A percentile compares a stretch with the other conserved stretches of the same genome.
Conservation (phyloP, 2,797 vertebrate genomes). For the Micrastur ruficollis region DNA sequence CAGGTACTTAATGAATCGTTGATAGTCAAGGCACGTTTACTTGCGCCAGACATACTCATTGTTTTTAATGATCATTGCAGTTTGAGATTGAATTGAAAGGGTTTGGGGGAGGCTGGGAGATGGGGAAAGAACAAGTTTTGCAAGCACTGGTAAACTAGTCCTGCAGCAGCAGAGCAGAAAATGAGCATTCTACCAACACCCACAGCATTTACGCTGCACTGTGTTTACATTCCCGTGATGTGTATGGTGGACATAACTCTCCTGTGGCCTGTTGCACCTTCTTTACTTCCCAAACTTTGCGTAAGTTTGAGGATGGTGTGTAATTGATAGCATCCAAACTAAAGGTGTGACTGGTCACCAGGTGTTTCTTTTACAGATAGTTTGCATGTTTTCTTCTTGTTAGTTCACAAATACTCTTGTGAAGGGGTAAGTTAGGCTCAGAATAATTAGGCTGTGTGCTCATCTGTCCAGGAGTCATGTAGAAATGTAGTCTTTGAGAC, state of each 20-base stretch:
- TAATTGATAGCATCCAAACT: background rate
- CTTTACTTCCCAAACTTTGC: background rate
- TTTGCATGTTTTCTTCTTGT: background rate
- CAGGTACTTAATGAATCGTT: constrained; percentile 69
- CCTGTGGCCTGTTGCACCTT: background rate
- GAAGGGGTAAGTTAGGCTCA: background rate
- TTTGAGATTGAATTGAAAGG: constrained; percentile 67
- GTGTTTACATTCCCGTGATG: background rate
- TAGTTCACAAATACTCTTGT: background rate
- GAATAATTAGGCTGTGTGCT: background rate
- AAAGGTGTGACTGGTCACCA: background rate
- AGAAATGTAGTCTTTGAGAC: background rate
- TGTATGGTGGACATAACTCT: background rate
- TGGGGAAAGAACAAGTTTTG: constrained; percentile 50
- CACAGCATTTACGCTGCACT: background rate
- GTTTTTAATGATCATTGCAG: constrained; percentile 74
- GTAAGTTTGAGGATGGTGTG: background rate
- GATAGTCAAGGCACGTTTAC: constrained; percentile 65
- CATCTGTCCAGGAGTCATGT: background rate
- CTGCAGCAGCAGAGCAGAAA: constrained; percentile 35
- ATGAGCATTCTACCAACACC: background rate
- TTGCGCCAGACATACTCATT: constrained; percentile 72
- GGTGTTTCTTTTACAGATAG: background rate
- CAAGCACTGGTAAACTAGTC: background rate
- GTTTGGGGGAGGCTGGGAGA: constrained; percentile 44